A percentile compares a stretch with the other conserved stretches of the same genome.
These are phyloP conservation scores for Cosmia trapezina DNA, from an alignment of 2,888 invertebrate species.

Conservation along the genomic window DNA sequence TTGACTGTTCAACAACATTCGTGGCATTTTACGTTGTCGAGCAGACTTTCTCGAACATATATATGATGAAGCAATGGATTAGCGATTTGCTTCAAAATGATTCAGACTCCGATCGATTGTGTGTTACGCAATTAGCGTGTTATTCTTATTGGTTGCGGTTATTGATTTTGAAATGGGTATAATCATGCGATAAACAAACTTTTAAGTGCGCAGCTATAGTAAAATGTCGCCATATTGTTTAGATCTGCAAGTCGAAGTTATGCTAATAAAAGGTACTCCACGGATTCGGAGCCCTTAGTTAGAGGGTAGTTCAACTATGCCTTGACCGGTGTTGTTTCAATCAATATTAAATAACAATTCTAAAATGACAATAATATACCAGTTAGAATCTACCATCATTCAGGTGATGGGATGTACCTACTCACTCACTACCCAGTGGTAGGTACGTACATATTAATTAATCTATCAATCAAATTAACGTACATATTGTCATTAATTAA, in stretches of 20 bases:
- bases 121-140: too few relatives aligned
- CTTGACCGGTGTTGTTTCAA: neutral
- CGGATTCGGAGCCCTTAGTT: neutral
- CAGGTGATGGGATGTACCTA: neutral
- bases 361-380: too few relatives aligned
- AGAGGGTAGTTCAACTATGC: neutral
- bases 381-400: neutral
- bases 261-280: constrained; percentile 11
- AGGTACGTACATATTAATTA: neutral
- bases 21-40: too few relatives aligned
- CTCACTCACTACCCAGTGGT: neutral
- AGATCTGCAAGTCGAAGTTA: constrained; percentile 15
- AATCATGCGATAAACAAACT: constrained; percentile 14
- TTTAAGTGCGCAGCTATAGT: neutral
- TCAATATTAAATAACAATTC: neutral
- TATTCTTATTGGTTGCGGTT: too few relatives aligned
- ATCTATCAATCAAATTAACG: constrained; percentile 22
- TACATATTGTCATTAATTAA: constrained; percentile 1
- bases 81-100: too few relatives aligned
- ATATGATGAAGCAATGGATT: too few relatives aligned
- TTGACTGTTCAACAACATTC: too few relatives aligned
- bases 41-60: too few relatives aligned
- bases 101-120: too few relatives aligned
- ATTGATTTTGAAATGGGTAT: constrained; percentile 13
- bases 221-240: constrained; percentile 41